Percentiles rank a stretch among this genome's conserved stretches.
phyloP scores from a whole-genome alignment of 92 coral and sea anemone genomes.

The Plumapathes pennacea region DNA sequence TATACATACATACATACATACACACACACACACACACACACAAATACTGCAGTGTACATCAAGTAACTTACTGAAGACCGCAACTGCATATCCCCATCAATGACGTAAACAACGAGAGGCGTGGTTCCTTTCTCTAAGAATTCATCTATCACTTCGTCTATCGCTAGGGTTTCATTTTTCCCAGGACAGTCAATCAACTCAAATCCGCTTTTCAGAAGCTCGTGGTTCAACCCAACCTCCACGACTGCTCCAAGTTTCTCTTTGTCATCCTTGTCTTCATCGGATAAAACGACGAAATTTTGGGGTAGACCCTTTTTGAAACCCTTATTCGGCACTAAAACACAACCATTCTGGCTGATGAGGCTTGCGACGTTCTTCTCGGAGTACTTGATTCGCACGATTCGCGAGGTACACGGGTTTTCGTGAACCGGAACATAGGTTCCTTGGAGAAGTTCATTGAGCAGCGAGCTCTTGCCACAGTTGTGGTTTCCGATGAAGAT shows the following conservation, averaged over 20 bases:
- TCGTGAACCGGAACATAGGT: constrained; percentile 31
- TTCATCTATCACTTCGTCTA: constrained; percentile 43
- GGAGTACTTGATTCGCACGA: constrained; percentile 29
- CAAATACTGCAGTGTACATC: too few species aligned
- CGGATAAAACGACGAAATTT: too few species aligned
- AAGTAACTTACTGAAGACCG: constrained; percentile 45
- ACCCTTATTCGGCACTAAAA: too few species aligned
- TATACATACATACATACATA: background rate
- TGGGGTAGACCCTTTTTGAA: too few species aligned
- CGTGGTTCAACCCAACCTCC: constrained; percentile 43
- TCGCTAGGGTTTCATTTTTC: constrained; percentile 45
- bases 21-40: background rate
- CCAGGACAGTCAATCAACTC: constrained; percentile 64
- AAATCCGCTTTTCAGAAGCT: constrained; percentile 47
- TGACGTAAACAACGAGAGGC: constrained; percentile 53
- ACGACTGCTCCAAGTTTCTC: too few species aligned
- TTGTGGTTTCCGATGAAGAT: constrained; percentile 36
- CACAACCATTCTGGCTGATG: too few species aligned
- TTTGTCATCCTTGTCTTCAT: too few species aligned
- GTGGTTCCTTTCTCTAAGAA: constrained; percentile 41
- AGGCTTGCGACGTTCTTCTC: too few species aligned
- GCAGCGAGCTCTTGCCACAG: constrained; percentile 42
- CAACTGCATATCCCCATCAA: constrained; percentile 42
- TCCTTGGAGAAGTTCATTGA: constrained; percentile 30
- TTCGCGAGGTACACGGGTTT: constrained; percentile 41